A percentile compares a stretch with the other conserved stretches of the same genome.
These are phyloP conservation scores for Euura lappo DNA, from an alignment of 1,140 invertebrate species.

Conservation along the genomic window DNA sequence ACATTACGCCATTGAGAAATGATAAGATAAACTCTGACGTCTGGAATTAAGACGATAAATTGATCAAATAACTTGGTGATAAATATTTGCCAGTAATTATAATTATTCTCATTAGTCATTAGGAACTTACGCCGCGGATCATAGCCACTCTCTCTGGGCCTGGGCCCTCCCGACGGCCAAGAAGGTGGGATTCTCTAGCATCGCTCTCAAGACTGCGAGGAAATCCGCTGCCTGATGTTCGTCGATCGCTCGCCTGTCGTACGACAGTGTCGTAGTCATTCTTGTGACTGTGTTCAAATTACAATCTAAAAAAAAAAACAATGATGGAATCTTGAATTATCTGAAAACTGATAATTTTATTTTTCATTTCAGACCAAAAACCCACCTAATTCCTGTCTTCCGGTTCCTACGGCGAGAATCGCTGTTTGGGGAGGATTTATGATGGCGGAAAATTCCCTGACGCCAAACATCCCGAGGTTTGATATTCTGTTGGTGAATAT, in stretches of 20 bases:
- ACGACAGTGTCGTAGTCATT: conserved; percentile 71
- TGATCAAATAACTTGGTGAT: neutral
- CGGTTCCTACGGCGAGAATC: conserved; percentile 82
- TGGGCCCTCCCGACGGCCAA: conserved; percentile 44
- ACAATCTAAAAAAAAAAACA: conserved; percentile 33
- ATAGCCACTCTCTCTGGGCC: conserved; percentile 40
- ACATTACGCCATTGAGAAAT: neutral
- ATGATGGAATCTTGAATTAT: neutral
- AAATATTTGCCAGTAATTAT: neutral
- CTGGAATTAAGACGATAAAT: neutral
- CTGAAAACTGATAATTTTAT: conserved; percentile 5
- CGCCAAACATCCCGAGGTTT: conserved; percentile 98
- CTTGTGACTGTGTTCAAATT: conserved; percentile 39
- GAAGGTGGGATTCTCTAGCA: conserved; percentile 65
- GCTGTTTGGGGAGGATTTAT: conserved; percentile 65
- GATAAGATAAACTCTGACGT: neutral
- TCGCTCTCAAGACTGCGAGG: conserved; percentile 63
- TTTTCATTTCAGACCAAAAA: neutral
- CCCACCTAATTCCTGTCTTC: conserved; percentile 48
- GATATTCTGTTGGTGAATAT: conserved; percentile 76
- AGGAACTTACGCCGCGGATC: conserved; percentile 15
- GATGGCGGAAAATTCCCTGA: conserved; percentile 85
- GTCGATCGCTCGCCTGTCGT: conserved; percentile 71
- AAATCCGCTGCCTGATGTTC: conserved; percentile 72
- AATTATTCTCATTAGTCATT: neutral